phyloP scores from a whole-genome alignment of 2,888 invertebrate genomes.

The Metellina segmentata region DNA sequence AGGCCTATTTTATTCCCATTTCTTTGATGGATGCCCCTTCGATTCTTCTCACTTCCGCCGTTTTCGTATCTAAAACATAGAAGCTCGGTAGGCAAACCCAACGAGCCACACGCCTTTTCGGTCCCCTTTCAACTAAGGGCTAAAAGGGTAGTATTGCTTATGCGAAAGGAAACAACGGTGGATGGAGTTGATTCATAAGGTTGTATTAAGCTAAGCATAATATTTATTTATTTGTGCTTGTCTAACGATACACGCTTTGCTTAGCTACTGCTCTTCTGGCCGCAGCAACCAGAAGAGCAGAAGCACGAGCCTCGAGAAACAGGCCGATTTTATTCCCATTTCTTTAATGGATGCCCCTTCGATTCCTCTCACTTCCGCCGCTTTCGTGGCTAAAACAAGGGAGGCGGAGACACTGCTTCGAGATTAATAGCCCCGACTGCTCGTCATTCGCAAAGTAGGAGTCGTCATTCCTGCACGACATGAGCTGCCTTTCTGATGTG shows the following conservation, averaged over 20 bases:
- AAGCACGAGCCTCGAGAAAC: too few species aligned
- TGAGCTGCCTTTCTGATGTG: conserved; percentile 49
- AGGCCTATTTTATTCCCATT: conserved; percentile 16
- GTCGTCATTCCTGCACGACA: conserved; percentile 59
- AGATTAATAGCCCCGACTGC: conserved; percentile 63
- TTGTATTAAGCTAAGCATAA: too few species aligned
- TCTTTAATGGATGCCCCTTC: conserved; percentile 46
- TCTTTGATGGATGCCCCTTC: conserved; percentile 45
- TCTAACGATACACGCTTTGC: too few species aligned
- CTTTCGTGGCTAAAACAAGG: conserved; percentile 59
- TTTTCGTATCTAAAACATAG: conserved; percentile 51
- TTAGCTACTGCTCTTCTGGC: too few species aligned
- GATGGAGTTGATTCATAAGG: too few species aligned
- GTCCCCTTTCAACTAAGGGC: too few species aligned
- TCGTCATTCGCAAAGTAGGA: conserved; percentile 65
- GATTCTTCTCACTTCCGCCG: conserved; percentile 57
- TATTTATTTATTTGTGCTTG: too few species aligned
- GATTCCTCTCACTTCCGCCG: conserved; percentile 57
- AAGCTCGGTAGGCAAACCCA: too few species aligned
- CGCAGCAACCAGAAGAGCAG: too few species aligned
- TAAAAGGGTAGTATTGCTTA: too few species aligned
- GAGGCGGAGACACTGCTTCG: conserved; percentile 54
- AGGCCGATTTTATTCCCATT: conserved; percentile 15
- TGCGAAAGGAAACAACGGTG: too few species aligned
- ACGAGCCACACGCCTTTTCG: too few species aligned